Base-by-base conservation (phyloP, 2,797 vertebrate species). In the Premnoplex brunnescens region DNA sequence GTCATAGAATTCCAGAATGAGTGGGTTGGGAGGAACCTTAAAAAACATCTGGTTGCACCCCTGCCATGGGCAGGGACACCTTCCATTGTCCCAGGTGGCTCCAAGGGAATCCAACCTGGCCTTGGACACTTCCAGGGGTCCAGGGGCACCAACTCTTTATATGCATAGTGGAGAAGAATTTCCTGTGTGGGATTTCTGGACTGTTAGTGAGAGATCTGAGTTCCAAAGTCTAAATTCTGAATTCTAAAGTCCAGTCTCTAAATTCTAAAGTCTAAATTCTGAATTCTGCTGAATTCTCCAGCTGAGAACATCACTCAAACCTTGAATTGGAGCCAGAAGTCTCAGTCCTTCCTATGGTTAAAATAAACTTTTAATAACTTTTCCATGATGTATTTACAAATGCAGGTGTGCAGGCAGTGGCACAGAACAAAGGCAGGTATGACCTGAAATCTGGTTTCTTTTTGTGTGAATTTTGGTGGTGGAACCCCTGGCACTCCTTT, bases 391-490 rank as follows among this genome's bases (percentile, higher is more conserved):
- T 28, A 14, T 19, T 22, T 78, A 74, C 68, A 73, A 91, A 93
- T 91, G 55, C 68, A 88, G 82, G n/a, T 88, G 83, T 44, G 74
- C 93, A 62, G 93, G 92, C 95, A 95, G 89, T 22, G 10, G 93
- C 95, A 83, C 82, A 58, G 56, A 72, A 79, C 60, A 16, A 37
- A 80, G 6, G 17, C 12, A 34, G 27, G 36, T 26, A 48, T 59
- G 43, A 55, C 69, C 55, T 58, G 46, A 55, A 55, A 15, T 44
- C 49, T 37, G 3, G 2, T 23, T 55, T 22, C 6, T 56, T 66
- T 48, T 36, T 23, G 67, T 32, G 30, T 56, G 71, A 13, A 26
- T 64, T 73, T 78, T 81, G 46, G 41, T 12, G 26, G 41, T 43
- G 64, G 85, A 60, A 66, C 30, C 59, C 41, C 34, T 72, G 60